Evolutionary conservation across 2,797 vertebrate genomes (phyloP).

Genomic region (Adelosebastes latens): DNA sequence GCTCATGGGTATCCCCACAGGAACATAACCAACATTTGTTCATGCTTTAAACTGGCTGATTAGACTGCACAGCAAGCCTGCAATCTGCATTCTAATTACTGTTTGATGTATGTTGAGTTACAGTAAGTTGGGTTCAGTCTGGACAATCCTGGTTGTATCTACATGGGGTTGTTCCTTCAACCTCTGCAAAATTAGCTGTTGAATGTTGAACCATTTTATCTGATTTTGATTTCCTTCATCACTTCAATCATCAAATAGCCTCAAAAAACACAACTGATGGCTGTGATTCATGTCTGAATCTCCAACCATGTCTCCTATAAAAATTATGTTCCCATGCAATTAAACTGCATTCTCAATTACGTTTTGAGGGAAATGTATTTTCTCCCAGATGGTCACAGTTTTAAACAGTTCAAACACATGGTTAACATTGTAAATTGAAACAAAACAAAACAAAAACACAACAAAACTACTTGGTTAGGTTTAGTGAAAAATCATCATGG

Average conservation of each 20-base stretch:
- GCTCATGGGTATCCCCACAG: constrained; percentile 16
- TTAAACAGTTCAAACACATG: too few relatives aligned
- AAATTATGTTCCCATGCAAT: too few relatives aligned
- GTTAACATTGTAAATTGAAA: too few relatives aligned
- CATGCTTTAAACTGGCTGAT: constrained; percentile 13
- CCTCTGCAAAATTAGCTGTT: background rate
- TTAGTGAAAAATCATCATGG: too few relatives aligned
- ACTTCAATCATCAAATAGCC: background rate
- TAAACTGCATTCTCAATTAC: too few relatives aligned
- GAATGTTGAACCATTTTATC: background rate
- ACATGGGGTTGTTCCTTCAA: background rate
- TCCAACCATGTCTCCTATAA: too few relatives aligned
- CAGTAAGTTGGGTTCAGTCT: background rate
- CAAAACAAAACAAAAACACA: too few relatives aligned
- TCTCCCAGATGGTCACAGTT: too few relatives aligned
- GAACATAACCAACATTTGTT: constrained; percentile 30
- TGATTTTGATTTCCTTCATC: background rate
- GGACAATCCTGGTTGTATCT: background rate
- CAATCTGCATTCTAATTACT: constrained; percentile 1
- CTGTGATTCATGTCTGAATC: background rate
- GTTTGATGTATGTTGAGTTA: background rate
- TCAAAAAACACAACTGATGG: background rate
- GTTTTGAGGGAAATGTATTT: too few relatives aligned
- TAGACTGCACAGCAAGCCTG: background rate
- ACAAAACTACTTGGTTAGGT: too few relatives aligned